Evolutionary conservation across 2,888 invertebrate genomes (phyloP), one percentile per base, ranked within the genome.

Genomic region (Periphyllus acericola): DNA sequence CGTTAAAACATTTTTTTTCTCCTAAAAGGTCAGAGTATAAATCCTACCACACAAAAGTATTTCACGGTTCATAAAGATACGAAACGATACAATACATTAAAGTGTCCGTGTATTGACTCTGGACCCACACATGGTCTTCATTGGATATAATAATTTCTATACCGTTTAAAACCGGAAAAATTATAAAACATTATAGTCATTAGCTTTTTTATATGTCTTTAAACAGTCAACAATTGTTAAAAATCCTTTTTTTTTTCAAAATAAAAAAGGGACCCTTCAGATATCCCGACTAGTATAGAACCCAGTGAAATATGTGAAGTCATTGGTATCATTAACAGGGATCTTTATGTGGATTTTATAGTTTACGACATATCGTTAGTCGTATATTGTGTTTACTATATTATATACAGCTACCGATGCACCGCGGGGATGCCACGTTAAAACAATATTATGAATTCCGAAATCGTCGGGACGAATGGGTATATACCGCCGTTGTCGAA

Each of bases 321-420:
- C 80, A 80, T 79, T 72, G 86, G 79, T 55, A 86, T 86, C 86
- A 72, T 86, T 86, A 86, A 86, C 60, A 80, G 79, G 79, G 86
- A 86, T 86, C 55, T 86, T 86, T 86, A 86, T 80, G 72, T 72
- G 86, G 46, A 80, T 87, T 87, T 87, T n/a, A 60, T 72, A 52
- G 86, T 80, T 87, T 87, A 87, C 72, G 86, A 86, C 80, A 9
- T 68, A 85, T 78, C 79, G 79, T 80, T 72, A 36, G 52, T n/a
- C 25, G 79, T 72, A 36, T 79, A 71, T 76, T 83, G 34, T 78
- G 46, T 74, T 52, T 25, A 76, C 32, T 78, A 46, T 46, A 32
- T 52, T 17, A 34, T 17, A 34, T 78, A 52, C 14, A n/a, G 71
- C 36, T 36, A 79, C 71, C 55, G 78, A 29, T 55, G n/a, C 79